phyloP scores from a whole-genome alignment of 2,888 invertebrate species.

The Hypomecis punctinalis region DNA sequence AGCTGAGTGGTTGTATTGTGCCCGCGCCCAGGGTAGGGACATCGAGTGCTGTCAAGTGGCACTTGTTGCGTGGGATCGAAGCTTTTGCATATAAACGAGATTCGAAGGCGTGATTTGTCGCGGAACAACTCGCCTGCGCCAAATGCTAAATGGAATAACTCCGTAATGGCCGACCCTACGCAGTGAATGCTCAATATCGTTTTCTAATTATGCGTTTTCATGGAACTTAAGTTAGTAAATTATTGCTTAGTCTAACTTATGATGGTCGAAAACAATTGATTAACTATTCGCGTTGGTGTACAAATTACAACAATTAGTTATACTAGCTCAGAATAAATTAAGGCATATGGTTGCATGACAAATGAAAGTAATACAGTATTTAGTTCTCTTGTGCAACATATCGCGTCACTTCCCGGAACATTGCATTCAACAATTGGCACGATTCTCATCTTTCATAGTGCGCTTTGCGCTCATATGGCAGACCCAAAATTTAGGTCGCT shows the following conservation, averaged over 20 bases:
- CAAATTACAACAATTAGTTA: slow-evolving; percentile 5
- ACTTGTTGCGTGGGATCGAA: slow-evolving; percentile 74
- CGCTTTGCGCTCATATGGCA: slow-evolving; percentile 50
- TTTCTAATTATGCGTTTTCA: neutral
- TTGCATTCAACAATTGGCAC: slow-evolving; percentile 62
- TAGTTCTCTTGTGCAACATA: slow-evolving; percentile 42
- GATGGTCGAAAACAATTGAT: neutral
- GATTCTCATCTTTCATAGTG: slow-evolving; percentile 66
- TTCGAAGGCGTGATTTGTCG: slow-evolving; percentile 67
- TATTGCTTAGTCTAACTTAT: no score
- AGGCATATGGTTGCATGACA: slow-evolving; percentile 7
- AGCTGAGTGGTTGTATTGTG: slow-evolving; percentile 13
- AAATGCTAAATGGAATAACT: slow-evolving; percentile 56
- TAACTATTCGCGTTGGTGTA: neutral
- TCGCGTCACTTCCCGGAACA: slow-evolving; percentile 64
- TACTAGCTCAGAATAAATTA: slow-evolving; percentile 3
- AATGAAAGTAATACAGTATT: slow-evolving; percentile 25
- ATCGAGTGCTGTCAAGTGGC: slow-evolving; percentile 60
- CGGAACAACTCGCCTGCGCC: slow-evolving; percentile 56
- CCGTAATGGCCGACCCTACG: slow-evolving; percentile 21
- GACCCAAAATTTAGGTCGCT: slow-evolving; percentile 64
- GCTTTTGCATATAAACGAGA: slow-evolving; percentile 66
- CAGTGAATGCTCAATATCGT: slow-evolving; percentile 4
- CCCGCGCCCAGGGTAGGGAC: slow-evolving; percentile 36
- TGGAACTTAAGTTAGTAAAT: neutral